phyloP scores from a whole-genome alignment of 2,797 vertebrate genomes.

The Enteromius thamalakanensis region DNA sequence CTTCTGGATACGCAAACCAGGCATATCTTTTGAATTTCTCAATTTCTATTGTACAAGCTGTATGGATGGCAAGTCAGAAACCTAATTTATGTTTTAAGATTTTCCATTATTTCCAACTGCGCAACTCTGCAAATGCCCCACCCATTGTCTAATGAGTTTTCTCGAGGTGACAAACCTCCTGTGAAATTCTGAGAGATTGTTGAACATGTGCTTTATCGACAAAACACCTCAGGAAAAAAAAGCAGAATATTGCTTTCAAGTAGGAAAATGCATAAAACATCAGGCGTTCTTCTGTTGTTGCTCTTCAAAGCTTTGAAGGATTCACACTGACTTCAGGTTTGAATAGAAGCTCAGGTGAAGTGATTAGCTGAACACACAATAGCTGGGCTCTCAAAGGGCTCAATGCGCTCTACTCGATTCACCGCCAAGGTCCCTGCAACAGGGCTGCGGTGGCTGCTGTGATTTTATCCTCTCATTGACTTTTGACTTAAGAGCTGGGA shows the following conservation, averaged over 20 bases:
- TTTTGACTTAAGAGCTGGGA: constrained; percentile 22
- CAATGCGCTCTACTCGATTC: background rate
- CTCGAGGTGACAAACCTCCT: constrained; percentile 1
- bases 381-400: background rate
- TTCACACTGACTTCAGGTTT: constrained; percentile 24
- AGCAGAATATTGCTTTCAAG: constrained; percentile 15
- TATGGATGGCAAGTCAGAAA: background rate
- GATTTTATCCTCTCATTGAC: constrained; percentile 29
- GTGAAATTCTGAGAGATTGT: constrained; percentile 15
- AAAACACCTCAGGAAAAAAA: constrained; percentile 23
- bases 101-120: constrained; percentile 13
- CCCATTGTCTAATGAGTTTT: constrained; percentile 9
- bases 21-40: background rate
- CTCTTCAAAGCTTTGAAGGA: constrained; percentile 34
- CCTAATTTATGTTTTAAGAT: constrained; percentile 5
- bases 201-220: constrained; percentile 2
- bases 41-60: background rate
- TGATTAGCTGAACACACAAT: constrained; percentile 39
- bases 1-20: background rate
- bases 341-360: constrained; percentile 29
- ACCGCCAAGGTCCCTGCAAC: constrained; percentile 4
- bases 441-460: background rate
- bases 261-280: constrained; percentile 39
- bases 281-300: constrained; percentile 24
- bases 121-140: background rate